Percentiles rank a stretch among this genome's conserved stretches.
Conservation (phyloP, 2,113 vertebrate species). For the Azemiops feae region DNA sequence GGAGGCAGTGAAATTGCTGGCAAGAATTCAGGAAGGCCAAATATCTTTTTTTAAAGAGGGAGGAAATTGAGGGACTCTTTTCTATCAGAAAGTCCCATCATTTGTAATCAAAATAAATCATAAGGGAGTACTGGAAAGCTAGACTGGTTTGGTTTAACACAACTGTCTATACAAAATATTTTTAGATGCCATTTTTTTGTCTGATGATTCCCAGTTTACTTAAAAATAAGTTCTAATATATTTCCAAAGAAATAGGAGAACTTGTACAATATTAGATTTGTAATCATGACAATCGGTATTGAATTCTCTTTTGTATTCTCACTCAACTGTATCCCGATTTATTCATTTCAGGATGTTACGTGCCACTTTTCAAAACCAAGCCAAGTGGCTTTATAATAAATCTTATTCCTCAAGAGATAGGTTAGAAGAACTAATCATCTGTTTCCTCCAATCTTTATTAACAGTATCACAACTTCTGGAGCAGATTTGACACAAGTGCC, state of each 20-base stretch:
- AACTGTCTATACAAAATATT: background rate
- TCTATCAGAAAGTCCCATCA: background rate
- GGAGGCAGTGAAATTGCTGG: background rate
- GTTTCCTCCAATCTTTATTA: constrained; percentile 26
- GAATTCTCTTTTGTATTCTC: background rate
- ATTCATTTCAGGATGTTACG: background rate
- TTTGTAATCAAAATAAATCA: background rate
- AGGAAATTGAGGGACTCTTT: background rate
- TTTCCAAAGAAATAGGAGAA: background rate
- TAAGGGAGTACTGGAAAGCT: background rate
- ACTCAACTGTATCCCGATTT: background rate
- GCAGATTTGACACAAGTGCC: constrained; percentile 32
- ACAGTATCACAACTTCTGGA: constrained; percentile 60
- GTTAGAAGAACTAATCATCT: background rate
- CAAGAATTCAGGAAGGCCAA: background rate
- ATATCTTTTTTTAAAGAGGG: background rate
- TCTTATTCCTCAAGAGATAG: background rate
- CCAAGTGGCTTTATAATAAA: background rate
- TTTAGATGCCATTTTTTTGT: background rate
- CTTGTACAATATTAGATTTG: no score
- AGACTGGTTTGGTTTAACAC: background rate
- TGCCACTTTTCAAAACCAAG: background rate
- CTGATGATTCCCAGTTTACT: background rate
- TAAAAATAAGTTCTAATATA: background rate
- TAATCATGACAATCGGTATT: background rate